Conservation (phyloP, 92 coral and sea anemone species). For the Paragorgia papillata region DNA sequence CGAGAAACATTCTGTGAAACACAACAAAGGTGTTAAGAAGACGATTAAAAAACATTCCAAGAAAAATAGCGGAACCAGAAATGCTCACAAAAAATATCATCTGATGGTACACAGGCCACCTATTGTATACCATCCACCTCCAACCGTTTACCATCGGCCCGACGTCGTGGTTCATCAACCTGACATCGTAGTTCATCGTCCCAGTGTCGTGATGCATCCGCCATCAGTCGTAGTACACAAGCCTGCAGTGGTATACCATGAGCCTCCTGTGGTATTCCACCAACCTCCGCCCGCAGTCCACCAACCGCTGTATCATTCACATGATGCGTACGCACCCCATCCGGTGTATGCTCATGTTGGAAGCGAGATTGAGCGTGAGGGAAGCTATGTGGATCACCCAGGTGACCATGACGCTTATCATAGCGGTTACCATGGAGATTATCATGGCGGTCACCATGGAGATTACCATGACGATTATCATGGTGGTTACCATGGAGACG, state of each 20-base stretch:
- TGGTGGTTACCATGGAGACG: neutral
- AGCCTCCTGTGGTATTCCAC: slow-evolving; percentile 92
- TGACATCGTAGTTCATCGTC: slow-evolving; percentile 89
- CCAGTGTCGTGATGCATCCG: slow-evolving; percentile 85
- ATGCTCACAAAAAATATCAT: slow-evolving; percentile 75
- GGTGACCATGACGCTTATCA: slow-evolving; percentile 5
- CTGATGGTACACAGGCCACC: slow-evolving; percentile 83
- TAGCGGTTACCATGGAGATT: neutral
- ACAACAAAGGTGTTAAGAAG: slow-evolving; percentile 10
- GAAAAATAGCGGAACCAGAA: slow-evolving; percentile 26
- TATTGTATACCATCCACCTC: slow-evolving; percentile 80
- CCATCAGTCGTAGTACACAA: slow-evolving; percentile 90
- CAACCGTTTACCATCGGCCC: slow-evolving; percentile 91
- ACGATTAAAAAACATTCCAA: neutral
- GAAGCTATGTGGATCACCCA: slow-evolving; percentile 82
- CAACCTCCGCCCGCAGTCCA: slow-evolving; percentile 85
- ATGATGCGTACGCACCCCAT: slow-evolving; percentile 84
- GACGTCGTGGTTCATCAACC: slow-evolving; percentile 90
- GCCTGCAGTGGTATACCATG: slow-evolving; percentile 82
- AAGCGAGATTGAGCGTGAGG: slow-evolving; percentile 69
- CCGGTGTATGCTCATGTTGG: slow-evolving; percentile 67
- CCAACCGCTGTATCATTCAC: slow-evolving; percentile 79
- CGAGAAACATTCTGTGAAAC: slow-evolving; percentile 36
- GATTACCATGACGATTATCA: neutral
- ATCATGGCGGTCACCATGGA: neutral